These are phyloP conservation scores for Jordanella pulchra DNA, from an alignment of 2,797 vertebrate genomes.

Conservation along the genomic window DNA sequence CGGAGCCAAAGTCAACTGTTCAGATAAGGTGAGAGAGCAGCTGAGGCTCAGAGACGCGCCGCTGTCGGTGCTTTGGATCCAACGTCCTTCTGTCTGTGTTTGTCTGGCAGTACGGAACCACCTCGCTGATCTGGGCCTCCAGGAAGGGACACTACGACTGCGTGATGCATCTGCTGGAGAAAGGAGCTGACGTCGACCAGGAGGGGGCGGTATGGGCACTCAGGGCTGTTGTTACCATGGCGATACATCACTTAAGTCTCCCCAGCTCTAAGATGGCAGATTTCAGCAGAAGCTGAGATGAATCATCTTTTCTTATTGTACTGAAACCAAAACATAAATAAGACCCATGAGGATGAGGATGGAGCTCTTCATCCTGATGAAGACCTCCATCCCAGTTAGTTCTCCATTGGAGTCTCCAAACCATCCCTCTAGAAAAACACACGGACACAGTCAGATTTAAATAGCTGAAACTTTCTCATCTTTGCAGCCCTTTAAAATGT, in stretches of 20 bases:
- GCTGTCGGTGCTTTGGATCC: neutral
- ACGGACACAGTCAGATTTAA: no score
- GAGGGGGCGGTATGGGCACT: conserved; percentile 92
- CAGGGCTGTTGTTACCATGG: neutral
- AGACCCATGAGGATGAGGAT: no score
- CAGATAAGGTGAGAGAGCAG: conserved; percentile 86
- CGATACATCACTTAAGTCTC: neutral
- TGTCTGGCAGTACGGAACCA: conserved; percentile 89
- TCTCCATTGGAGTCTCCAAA: no score
- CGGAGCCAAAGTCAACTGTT: conserved; percentile 97
- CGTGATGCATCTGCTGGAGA: conserved; percentile 91
- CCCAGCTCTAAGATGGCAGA: no score
- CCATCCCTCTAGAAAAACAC: no score
- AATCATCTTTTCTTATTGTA: no score
- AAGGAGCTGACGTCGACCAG: conserved; percentile 95
- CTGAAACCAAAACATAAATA: no score
- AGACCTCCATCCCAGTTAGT: no score
- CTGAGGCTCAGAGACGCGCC: neutral
- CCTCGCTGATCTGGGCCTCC: conserved; percentile 93
- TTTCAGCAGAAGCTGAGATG: no score
- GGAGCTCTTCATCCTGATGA: no score
- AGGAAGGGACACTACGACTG: conserved; percentile 93
- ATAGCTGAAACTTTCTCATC: no score
- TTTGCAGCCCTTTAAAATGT: no score
- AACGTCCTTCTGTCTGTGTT: conserved; percentile 6